A percentile compares a stretch with the other conserved stretches of the same genome.
Evolutionary conservation across 2,797 vertebrate species (phyloP).

Genomic region (Rhynchotus rufescens): DNA sequence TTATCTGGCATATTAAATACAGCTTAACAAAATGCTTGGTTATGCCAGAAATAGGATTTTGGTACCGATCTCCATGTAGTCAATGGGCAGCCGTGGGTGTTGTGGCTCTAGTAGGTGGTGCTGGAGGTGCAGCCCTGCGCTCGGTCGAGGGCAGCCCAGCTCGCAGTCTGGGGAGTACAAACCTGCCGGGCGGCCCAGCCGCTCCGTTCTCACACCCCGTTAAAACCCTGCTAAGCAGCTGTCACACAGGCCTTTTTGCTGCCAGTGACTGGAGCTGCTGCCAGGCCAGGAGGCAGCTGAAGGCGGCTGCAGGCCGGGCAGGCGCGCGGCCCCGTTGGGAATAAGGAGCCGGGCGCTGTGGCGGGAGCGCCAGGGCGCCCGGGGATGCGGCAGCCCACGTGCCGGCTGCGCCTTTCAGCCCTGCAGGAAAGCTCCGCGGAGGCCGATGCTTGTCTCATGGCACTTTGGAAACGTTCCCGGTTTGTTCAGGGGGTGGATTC

Average conservation of each 20-base stretch:
- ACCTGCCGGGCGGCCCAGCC: not conserved
- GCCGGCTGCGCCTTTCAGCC: not conserved
- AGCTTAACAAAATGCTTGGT: not conserved
- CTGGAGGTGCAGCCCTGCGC: not conserved
- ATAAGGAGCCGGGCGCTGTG: fast-evolving
- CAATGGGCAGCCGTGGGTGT: not conserved
- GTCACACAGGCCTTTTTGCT: not conserved
- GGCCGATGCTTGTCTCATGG: fast-evolving
- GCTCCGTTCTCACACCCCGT: fast-evolving
- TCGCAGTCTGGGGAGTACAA: not conserved
- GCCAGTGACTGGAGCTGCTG: not conserved
- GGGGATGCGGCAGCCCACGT: not conserved
- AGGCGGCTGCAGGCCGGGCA: not conserved
- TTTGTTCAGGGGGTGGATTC: not conserved
- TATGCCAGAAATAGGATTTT: not conserved
- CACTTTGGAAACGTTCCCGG: not conserved
- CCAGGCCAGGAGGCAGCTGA: not conserved
- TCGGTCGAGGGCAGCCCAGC: not conserved
- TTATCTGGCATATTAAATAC: not conserved
- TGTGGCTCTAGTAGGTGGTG: not conserved
- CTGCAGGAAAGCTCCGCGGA: not conserved
- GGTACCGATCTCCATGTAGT: not conserved
- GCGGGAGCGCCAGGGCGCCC: fast-evolving
- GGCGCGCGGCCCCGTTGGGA: not conserved
- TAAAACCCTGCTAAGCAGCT: not conserved